Base-by-base conservation (phyloP, 2,797 vertebrate genomes). In the Eospalax fontanierii region DNA sequence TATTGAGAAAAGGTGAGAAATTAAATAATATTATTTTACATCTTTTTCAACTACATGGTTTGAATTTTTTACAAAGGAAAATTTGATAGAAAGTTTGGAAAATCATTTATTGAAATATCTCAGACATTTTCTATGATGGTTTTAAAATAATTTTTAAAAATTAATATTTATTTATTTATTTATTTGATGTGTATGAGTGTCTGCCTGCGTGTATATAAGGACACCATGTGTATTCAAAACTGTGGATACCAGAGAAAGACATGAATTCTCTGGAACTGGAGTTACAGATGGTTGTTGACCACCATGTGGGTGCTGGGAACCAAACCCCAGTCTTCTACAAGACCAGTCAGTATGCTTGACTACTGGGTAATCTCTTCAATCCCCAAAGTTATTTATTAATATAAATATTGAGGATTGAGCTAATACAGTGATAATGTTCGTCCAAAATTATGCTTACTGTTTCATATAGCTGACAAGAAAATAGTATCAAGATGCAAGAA, bases 1-100 rank as follows among this genome's bases (percentile, higher is more conserved):
- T 30, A 70, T n/a, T 76, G 78, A 70, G 40, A 79, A 93, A 79
- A 40, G 0, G 12, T 92, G 91, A 81, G 63, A 92, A 82, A 89
- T 91, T 63, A 88, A 87, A 80, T 89, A 80, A 21, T 0, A 61
- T 28, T 80, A 0, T 61, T 88, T 91, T 50, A 83, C 83, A 74
- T 24, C 10, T 78, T 84, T 92, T 87, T 76, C 30, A 61, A 54
- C 28, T 83, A 43, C 46, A 65, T 21, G 21, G 21, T 22, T 30
- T 93, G 89, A 84, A 6, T 40, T 82, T 30, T 87, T 38, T 83
- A 84, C 87, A 87, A 9, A 87, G 19, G 10, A 19, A 75, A 86
- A 66, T 1, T 15, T 81, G 28, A 4, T 19, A 40, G n/a, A 33
- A 63, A 33, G 4, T 1, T 79, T 86, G 18, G 21, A 87, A 81